Percentiles rank a stretch among this genome's conserved stretches.
phyloP scores from a whole-genome alignment of 2,888 invertebrate genomes.

The Tenthredo mesomela region DNA sequence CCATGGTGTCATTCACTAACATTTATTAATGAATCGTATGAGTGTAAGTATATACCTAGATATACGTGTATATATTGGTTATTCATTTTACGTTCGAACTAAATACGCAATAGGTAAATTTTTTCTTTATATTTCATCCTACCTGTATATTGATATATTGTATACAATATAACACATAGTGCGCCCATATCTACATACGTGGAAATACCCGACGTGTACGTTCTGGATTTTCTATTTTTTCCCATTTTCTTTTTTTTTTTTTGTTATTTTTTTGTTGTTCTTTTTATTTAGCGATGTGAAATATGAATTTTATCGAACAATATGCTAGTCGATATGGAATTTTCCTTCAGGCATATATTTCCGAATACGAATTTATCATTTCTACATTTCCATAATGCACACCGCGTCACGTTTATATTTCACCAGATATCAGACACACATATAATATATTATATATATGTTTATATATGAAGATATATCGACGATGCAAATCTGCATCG shows the following conservation, averaged over 20 bases:
- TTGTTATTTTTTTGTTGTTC: background rate
- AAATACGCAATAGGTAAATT: conserved; percentile 17
- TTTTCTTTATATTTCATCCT: background rate
- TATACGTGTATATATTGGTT: background rate
- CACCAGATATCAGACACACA: background rate
- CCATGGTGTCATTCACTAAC: background rate
- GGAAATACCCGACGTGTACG: background rate
- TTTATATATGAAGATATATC: background rate
- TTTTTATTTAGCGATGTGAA: background rate
- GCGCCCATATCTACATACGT: background rate
- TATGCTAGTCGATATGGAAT: conserved; percentile 19
- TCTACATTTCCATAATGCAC: conserved; percentile 37
- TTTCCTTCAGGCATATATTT: conserved; percentile 19
- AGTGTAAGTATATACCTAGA: background rate
- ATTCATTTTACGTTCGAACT: conserved; percentile 33
- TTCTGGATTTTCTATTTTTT: conserved; percentile 14
- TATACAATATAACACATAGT: background rate
- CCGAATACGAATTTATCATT: conserved; percentile 17
- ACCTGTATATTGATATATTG: too few relatives aligned
- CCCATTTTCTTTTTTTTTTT: background rate
- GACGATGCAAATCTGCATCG: background rate
- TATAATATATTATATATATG: background rate
- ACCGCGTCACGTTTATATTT: conserved; percentile 16
- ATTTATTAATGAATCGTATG: background rate
- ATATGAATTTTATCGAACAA: conserved; percentile 40